phyloP scores from a whole-genome alignment of 2,797 vertebrate genomes.

The Leptoclinus maculatus region DNA sequence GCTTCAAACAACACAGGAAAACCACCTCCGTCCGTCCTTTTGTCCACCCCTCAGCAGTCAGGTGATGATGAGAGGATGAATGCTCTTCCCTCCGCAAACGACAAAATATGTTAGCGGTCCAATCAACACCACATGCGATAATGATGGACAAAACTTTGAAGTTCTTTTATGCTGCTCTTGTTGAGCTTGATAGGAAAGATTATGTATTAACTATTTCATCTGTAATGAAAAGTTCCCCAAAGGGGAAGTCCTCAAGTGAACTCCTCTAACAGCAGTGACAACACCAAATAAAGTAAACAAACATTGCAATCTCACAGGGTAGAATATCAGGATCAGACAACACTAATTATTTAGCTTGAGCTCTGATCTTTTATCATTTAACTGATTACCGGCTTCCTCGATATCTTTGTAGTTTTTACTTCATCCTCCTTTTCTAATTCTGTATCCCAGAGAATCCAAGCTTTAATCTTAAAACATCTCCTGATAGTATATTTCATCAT shows the following conservation, averaged over 20 bases:
- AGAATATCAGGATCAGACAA: conserved; percentile 62
- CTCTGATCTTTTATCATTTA: conserved; percentile 67
- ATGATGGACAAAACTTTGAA: conserved; percentile 45
- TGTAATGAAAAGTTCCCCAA: conserved; percentile 4
- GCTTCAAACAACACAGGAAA: conserved; percentile 72
- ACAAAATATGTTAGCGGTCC: conserved; percentile 35
- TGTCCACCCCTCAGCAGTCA: conserved; percentile 49
- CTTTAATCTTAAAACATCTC: conserved; percentile 8
- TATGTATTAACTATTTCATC: conserved; percentile 18
- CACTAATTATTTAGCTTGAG: conserved; percentile 48
- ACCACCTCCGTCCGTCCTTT: conserved; percentile 42
- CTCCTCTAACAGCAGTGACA: neutral
- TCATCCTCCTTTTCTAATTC: conserved; percentile 17
- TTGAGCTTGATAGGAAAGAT: conserved; percentile 28
- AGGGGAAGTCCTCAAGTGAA: neutral
- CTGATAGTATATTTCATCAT: conserved; percentile 15
- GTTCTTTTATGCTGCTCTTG: conserved; percentile 50
- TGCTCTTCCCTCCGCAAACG: conserved; percentile 20
- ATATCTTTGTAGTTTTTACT: conserved; percentile 31
- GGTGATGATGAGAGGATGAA: conserved; percentile 46
- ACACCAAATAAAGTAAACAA: conserved; percentile 59
- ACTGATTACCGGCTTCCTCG: conserved; percentile 27
- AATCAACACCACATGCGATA: conserved; percentile 42
- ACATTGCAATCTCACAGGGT: conserved; percentile 64
- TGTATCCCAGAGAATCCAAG: neutral